Base-by-base conservation (phyloP, 2,113 vertebrate genomes). In the Xiphophorus hellerii region DNA sequence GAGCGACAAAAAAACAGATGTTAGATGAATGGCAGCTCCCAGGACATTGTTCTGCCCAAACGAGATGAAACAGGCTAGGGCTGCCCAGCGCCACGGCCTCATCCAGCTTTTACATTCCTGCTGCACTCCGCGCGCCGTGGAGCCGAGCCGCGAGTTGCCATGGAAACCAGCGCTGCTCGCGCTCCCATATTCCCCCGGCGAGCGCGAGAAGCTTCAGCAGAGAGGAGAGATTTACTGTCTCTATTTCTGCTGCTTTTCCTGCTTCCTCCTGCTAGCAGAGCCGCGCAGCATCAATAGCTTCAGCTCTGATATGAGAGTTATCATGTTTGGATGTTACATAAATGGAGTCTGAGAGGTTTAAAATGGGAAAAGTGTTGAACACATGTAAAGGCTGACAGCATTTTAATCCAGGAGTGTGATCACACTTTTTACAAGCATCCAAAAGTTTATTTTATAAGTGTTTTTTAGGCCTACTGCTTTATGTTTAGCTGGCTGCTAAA, bases 131-230 rank as follows among this genome's bases (percentile, higher is more conserved):
- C 35, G 35, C 35, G 35, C 35, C 35, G 35, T 35, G 35, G 35
- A 35, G 35, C 35, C 88, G 9, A 89, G 88, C 94, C 77, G 81
- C 90, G 85, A 20, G 95, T 97, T 97, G 91, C 95, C 95, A 96
- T 95, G 95, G 96, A 93, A 95, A 97, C 91, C 89, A 76, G 90
- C 79, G 81, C 95, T 95, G 95, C 93, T 82, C 92, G 93, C 93
- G 90, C 95, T 95, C 92, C 93, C 93, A 94, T 95, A 94, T 95
- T 96, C 94, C 95, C 90, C 66, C 35, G 13, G 89, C 83, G 83
- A 87, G 78, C 78, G 51, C 51, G 82, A 88, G 20, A 71, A 31
- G 83, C 84, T 85, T 83, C 83, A 68, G 48, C 86, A 71, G 69
- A 27, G 31, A 33, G 33, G 33, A 33, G 33, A 35, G 33, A 10